Evolutionary conservation across 2,888 invertebrate genomes (phyloP).

Genomic region (Cantharis rustica): DNA sequence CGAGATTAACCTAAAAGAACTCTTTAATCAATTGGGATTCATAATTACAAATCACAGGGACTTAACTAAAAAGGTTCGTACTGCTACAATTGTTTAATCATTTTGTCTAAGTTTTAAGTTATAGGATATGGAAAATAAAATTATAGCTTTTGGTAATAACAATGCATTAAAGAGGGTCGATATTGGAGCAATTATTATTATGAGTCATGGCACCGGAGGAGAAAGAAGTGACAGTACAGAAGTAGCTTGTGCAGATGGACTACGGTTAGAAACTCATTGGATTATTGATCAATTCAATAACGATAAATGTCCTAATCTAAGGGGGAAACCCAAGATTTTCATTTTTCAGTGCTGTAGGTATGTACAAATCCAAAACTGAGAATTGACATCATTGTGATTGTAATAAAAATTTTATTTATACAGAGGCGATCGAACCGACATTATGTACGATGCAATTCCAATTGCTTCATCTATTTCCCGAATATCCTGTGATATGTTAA

Average conservation of each 20-base stretch:
- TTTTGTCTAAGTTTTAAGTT: constrained; percentile 10
- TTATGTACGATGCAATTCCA: constrained; percentile 38
- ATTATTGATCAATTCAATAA: constrained; percentile 67
- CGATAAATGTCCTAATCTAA: constrained; percentile 58
- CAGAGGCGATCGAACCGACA: constrained; percentile 43
- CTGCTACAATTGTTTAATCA: not conserved
- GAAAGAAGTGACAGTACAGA: constrained; percentile 59
- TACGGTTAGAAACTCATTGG: constrained; percentile 57
- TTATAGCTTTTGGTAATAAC: constrained; percentile 54
- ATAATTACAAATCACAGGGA: constrained; percentile 55
- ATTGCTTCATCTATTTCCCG: constrained; percentile 35
- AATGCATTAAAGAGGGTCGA: constrained; percentile 58
- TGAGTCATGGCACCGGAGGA: constrained; percentile 67
- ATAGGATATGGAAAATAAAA: constrained; percentile 52
- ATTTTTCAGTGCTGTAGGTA: constrained; percentile 74
- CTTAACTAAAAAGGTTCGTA: constrained; percentile 50
- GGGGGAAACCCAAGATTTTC: constrained; percentile 71
- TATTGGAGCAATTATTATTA: constrained; percentile 67
- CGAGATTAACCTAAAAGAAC: constrained; percentile 60
- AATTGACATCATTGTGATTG: too few species aligned
- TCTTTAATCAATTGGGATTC: constrained; percentile 68
- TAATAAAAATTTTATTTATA: constrained; percentile 13
- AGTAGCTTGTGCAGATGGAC: constrained; percentile 65
- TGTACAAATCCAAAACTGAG: constrained; percentile 22
- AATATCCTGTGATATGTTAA: constrained; percentile 63